Conservation (phyloP, 1,140 invertebrate species). For the Spodoptera litura region DNA sequence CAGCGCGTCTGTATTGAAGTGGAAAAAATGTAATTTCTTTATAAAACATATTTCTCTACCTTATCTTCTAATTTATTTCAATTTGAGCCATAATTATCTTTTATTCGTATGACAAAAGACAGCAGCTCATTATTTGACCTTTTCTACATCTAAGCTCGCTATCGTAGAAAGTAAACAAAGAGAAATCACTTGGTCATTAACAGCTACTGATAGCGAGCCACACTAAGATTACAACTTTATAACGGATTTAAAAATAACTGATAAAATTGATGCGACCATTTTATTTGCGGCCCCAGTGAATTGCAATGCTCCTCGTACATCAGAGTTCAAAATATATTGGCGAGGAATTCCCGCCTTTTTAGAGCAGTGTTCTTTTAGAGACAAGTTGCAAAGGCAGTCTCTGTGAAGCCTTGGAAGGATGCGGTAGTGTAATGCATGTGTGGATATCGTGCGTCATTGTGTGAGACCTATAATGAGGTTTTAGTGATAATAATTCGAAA, state of each 20-base stretch:
- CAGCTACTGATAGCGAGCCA: conserved; percentile 63
- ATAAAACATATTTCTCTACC: too few relatives aligned
- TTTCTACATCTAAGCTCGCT: conserved; percentile 10
- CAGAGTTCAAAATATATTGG: conserved; percentile 44
- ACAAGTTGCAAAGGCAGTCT: conserved; percentile 38
- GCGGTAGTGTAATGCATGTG: conserved; percentile 33
- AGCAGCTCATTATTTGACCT: background rate
- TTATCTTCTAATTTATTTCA: too few relatives aligned
- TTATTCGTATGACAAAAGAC: too few relatives aligned
- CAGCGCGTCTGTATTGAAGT: too few relatives aligned
- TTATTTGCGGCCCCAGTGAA: conserved; percentile 16
- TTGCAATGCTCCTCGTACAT: conserved; percentile 4
- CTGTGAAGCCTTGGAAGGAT: conserved; percentile 25
- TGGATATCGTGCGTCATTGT: conserved; percentile 37
- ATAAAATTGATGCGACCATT: conserved; percentile 49
- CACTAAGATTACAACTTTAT: conserved; percentile 46
- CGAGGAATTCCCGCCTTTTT: conserved; percentile 39
- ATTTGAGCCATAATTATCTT: too few relatives aligned
- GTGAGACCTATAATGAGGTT: conserved; percentile 5
- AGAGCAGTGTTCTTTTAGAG: conserved; percentile 26
- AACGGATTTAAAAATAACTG: conserved; percentile 61
- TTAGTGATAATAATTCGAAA: conserved; percentile 9
- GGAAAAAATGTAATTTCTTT: too few relatives aligned
- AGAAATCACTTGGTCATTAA: conserved; percentile 64
- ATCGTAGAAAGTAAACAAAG: conserved; percentile 63